A percentile compares a stretch with the other conserved stretches of the same genome.
These are phyloP conservation scores for Heliopora coerulea DNA, from an alignment of 92 coral and sea anemone species.

Conservation along the genomic window DNA sequence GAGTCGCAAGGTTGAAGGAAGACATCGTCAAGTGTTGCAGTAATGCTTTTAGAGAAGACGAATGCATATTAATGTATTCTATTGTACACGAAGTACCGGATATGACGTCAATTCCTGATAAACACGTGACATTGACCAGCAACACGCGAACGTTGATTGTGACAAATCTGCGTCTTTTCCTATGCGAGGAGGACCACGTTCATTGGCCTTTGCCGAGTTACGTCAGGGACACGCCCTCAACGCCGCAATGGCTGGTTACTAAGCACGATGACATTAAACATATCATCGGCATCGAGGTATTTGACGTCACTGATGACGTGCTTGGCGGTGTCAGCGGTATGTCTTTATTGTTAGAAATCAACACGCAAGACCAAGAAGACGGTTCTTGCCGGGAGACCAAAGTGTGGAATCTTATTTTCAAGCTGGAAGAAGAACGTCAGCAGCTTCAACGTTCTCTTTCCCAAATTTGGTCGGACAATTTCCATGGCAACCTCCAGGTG, in stretches of 20 bases:
- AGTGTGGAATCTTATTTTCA: conserved; percentile 76
- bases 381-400: neutral
- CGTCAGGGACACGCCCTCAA: conserved; percentile 85
- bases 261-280: conserved; percentile 69
- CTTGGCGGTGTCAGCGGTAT: conserved; percentile 79
- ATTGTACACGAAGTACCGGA: conserved; percentile 86
- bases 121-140: conserved; percentile 66
- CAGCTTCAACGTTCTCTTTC: conserved; percentile 93
- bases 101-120: conserved; percentile 10
- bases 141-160: conserved; percentile 83
- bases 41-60: conserved; percentile 52
- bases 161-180: conserved; percentile 74
- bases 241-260: conserved; percentile 98
- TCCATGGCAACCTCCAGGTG: conserved; percentile 74
- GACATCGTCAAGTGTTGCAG: conserved; percentile 53
- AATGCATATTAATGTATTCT: conserved; percentile 73
- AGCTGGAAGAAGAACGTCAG: conserved; percentile 79
- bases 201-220: conserved; percentile 98
- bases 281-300: conserved; percentile 86
- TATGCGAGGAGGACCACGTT: conserved; percentile 96
- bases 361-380: conserved; percentile 55
- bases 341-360: conserved; percentile 74
- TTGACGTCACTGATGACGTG: conserved; percentile 62
- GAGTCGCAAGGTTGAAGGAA: conserved; percentile 57
- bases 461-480: conserved; percentile 89